These are phyloP conservation scores for Nesidiocoris tenuis DNA, from an alignment of 2,888 invertebrate genomes.

Conservation along the genomic window DNA sequence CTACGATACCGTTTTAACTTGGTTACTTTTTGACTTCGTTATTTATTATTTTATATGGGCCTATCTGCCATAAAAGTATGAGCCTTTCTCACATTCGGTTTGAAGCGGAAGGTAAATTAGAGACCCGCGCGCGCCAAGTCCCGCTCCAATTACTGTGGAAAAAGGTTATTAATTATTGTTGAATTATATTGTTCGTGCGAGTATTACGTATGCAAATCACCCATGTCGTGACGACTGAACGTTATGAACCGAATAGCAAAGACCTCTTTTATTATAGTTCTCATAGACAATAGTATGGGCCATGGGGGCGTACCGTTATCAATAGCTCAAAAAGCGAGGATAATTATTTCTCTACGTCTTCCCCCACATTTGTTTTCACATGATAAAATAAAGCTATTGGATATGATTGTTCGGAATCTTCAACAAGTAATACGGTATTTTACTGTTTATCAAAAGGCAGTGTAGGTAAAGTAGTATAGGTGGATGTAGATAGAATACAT, in stretches of 20 bases:
- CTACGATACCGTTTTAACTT: not conserved
- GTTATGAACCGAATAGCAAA: constrained; percentile 3
- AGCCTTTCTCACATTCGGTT: not conserved
- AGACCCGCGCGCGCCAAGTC: not conserved
- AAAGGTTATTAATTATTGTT: not conserved
- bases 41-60: too few relatives aligned
- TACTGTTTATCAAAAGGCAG: too few relatives aligned
- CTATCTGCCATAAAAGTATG: not conserved
- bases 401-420: too few relatives aligned
- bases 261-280: not conserved
- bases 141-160: not conserved
- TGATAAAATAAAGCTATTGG: too few relatives aligned
- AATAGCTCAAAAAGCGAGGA: not conserved
- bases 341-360: not conserved
- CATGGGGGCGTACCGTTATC: not conserved
- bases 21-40: not conserved
- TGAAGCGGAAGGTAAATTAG: not conserved
- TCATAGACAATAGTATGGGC: not conserved
- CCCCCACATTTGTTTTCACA: not conserved
- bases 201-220: constrained; percentile 9
- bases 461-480: too few relatives aligned
- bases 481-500: too few relatives aligned
- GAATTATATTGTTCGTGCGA: not conserved
- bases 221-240: constrained; percentile 5
- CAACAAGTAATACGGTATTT: too few relatives aligned